These are phyloP conservation scores for Octonoba sinensis DNA, from an alignment of 2,888 invertebrate genomes.

Conservation along the genomic window DNA sequence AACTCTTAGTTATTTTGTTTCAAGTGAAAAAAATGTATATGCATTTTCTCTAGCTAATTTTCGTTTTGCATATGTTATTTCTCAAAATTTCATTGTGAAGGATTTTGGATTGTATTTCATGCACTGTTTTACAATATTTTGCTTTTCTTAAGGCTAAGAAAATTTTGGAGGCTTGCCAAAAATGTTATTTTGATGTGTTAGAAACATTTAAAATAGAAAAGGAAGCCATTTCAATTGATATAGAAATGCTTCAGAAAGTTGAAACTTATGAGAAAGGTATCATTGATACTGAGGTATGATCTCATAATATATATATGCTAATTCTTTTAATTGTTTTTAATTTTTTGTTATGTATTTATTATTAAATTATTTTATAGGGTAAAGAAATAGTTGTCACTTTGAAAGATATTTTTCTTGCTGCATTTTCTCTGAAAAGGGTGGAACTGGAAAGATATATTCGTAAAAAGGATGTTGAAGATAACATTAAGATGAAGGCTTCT, in stretches of 20 bases:
- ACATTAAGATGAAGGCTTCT: constrained; percentile 9
- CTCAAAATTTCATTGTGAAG: no score
- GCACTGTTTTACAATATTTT: neutral
- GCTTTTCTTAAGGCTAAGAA: constrained; percentile 9
- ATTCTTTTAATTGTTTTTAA: neutral
- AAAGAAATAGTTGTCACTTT: constrained; percentile 30
- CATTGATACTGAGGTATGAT: constrained; percentile 10
- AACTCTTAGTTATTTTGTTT: no score
- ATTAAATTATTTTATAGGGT: constrained; percentile 14
- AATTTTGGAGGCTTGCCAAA: constrained; percentile 15
- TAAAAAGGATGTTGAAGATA: constrained; percentile 19
- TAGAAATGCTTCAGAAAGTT: constrained; percentile 18
- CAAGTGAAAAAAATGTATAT: no score
- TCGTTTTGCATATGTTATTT: no score
- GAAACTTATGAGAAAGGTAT: neutral
- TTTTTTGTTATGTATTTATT: neutral
- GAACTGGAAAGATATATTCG: constrained; percentile 31
- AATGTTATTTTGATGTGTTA: constrained; percentile 23
- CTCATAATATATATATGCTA: neutral
- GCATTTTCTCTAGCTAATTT: no score
- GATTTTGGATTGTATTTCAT: no score
- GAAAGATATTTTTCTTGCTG: constrained; percentile 31
- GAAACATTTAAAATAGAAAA: constrained; percentile 49
- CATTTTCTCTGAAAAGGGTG: constrained; percentile 29
- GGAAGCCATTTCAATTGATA: constrained; percentile 29